Conservation (phyloP, 2,888 invertebrate genomes). For the Andrena marginata region DNA sequence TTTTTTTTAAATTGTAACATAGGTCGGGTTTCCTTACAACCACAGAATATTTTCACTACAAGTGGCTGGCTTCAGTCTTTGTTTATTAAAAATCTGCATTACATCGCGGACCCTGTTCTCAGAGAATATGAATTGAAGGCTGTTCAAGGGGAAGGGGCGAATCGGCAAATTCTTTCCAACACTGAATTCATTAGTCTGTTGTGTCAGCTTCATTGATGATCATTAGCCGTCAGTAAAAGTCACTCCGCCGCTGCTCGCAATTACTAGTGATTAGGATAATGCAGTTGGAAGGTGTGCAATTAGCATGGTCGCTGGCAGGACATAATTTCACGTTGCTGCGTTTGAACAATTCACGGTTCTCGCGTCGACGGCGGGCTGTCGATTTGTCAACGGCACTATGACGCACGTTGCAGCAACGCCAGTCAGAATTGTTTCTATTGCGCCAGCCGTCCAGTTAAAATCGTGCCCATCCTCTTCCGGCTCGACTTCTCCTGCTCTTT, state of each 20-base stretch:
- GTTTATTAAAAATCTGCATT: too few relatives aligned
- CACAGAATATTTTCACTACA: too few relatives aligned
- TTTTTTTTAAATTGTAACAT: too few relatives aligned
- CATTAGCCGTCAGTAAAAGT: background rate
- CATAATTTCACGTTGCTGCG: background rate
- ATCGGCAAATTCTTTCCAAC: too few relatives aligned
- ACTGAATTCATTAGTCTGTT: too few relatives aligned
- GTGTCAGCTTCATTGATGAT: background rate
- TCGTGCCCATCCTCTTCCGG: conserved; percentile 80
- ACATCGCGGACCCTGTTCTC: too few relatives aligned
- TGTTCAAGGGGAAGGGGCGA: too few relatives aligned
- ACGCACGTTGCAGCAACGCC: conserved; percentile 35
- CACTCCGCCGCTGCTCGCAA: background rate
- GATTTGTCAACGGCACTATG: conserved; percentile 46
- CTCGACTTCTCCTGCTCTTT: conserved; percentile 44
- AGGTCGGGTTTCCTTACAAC: too few relatives aligned
- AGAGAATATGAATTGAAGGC: too few relatives aligned
- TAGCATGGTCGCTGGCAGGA: background rate
- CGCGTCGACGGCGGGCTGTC: background rate
- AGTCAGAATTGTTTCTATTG: conserved; percentile 30
- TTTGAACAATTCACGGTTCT: background rate
- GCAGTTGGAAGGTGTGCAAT: background rate
- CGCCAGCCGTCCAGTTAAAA: conserved; percentile 63
- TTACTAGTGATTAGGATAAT: conserved; percentile 11
- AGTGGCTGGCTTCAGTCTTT: too few relatives aligned